phyloP scores from a whole-genome alignment of 2,113 vertebrate species.

The Neolamprologus sp. region DNA sequence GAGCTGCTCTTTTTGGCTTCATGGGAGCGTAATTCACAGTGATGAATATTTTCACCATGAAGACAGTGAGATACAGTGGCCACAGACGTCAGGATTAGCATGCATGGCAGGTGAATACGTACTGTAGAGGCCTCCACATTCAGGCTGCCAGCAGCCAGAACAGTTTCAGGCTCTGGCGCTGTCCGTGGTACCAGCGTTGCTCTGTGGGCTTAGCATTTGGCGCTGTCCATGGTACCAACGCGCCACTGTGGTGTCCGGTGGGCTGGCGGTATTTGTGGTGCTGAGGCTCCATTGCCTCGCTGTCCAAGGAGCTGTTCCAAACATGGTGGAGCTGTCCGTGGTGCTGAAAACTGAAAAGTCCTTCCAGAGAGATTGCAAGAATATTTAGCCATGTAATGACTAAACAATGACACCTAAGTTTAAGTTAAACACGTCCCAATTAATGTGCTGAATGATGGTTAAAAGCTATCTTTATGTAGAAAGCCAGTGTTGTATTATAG shows the following conservation, averaged over 20 bases:
- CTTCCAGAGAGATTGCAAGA: neutral
- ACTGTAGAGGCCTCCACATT: neutral
- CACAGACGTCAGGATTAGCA: neutral
- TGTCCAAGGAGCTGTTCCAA: neutral
- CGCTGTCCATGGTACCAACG: neutral
- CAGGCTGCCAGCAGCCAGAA: neutral
- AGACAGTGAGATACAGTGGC: neutral
- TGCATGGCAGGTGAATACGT: neutral
- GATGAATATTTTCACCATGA: neutral
- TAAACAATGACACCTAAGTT: neutral
- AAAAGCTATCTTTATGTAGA: neutral
- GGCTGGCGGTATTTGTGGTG: neutral
- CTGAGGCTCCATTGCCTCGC: neutral
- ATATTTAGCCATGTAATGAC: neutral
- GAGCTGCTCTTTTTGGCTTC: neutral
- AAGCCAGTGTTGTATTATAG: neutral
- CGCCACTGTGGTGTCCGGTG: neutral
- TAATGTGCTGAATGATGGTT: neutral
- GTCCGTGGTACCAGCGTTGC: neutral
- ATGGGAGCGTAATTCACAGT: neutral
- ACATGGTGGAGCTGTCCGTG: neutral
- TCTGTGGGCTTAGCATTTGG: neutral
- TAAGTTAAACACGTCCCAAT: accelerated
- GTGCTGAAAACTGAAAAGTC: neutral
- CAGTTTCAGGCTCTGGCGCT: neutral